Evolutionary conservation across 2,888 invertebrate species (phyloP).

Genomic region (Elegia similella): DNA sequence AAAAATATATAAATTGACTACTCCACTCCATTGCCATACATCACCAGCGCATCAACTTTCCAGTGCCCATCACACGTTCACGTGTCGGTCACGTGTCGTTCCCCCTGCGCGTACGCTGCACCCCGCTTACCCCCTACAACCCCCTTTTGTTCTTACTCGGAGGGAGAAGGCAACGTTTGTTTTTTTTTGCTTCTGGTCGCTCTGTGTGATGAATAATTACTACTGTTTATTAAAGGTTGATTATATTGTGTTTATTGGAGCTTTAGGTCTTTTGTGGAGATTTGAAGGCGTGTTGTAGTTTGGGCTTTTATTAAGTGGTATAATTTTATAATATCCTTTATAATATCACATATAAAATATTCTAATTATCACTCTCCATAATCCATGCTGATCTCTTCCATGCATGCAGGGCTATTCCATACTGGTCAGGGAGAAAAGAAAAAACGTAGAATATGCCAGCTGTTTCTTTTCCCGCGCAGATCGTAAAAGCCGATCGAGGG

Average conservation of each 20-base stretch:
- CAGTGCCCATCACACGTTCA: conserved; percentile 59
- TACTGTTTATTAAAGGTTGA: conserved; percentile 4
- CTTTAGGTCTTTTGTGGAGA: background rate
- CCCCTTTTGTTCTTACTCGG: conserved; percentile 25
- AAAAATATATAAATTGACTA: conserved; percentile 18
- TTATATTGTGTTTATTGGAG: conserved; percentile 1
- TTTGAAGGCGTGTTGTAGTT: background rate
- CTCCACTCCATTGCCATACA: conserved; percentile 40
- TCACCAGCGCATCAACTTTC: conserved; percentile 62
- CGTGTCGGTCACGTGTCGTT: conserved; percentile 64
- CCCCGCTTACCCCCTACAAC: conserved; percentile 19
- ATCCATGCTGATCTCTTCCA: too few species aligned
- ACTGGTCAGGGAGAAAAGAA: too few species aligned
- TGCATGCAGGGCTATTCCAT: too few species aligned
- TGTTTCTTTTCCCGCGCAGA: too few species aligned
- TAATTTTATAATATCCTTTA: too few species aligned
- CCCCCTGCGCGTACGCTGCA: conserved; percentile 32
- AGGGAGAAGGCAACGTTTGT: conserved; percentile 22
- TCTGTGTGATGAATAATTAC: conserved; percentile 17
- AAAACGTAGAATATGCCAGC: too few species aligned
- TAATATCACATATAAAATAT: too few species aligned
- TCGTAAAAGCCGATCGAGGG: too few species aligned
- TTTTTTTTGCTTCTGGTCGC: conserved; percentile 15
- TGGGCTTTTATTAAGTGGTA: too few species aligned
- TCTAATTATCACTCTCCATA: too few species aligned